phyloP scores from a whole-genome alignment of 2,888 invertebrate genomes.

The Palloptera scutellata region DNA sequence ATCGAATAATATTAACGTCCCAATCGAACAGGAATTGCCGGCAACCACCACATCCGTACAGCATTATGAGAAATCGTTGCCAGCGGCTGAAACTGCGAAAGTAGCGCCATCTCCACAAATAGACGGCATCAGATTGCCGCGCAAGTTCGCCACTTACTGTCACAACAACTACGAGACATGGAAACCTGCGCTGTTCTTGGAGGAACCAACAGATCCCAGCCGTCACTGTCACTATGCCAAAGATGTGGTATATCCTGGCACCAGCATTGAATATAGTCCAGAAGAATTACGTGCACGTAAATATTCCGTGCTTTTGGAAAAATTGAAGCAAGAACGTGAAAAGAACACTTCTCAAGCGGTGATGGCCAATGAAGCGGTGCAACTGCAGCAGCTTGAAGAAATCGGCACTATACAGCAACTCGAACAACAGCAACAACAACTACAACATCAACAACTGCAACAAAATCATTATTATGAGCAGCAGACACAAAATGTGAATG shows the following conservation, averaged over 20 bases:
- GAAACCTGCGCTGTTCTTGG: slow-evolving; percentile 61
- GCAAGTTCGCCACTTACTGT: slow-evolving; percentile 57
- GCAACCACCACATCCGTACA: slow-evolving; percentile 26
- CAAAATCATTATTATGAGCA: slow-evolving; percentile 32
- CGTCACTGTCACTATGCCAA: slow-evolving; percentile 62
- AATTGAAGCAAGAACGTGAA: not conserved
- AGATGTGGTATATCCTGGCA: slow-evolving; percentile 59
- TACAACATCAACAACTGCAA: slow-evolving; percentile 38
- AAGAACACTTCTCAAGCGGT: slow-evolving; percentile 28
- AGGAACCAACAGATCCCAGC: slow-evolving; percentile 62
- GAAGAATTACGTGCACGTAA: slow-evolving; percentile 60
- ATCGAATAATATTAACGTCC: slow-evolving; percentile 20
- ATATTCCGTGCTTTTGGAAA: slow-evolving; percentile 34
- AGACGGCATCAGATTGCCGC: slow-evolving; percentile 54
- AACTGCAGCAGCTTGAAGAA: slow-evolving; percentile 18
- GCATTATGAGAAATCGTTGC: slow-evolving; percentile 5
- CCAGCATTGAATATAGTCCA: slow-evolving; percentile 60
- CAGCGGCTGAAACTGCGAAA: slow-evolving; percentile 33
- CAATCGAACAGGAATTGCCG: slow-evolving; percentile 42
- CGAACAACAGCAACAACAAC: slow-evolving; percentile 35
- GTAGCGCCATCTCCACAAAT: slow-evolving; percentile 37
- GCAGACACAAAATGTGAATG: slow-evolving; percentile 9
- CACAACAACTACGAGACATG: slow-evolving; percentile 63
- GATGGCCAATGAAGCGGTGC: slow-evolving; percentile 38
- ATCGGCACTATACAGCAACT: too few relatives aligned